phyloP scores from a whole-genome alignment of 2,797 vertebrate genomes.

The Pseudochirops corinnae region DNA sequence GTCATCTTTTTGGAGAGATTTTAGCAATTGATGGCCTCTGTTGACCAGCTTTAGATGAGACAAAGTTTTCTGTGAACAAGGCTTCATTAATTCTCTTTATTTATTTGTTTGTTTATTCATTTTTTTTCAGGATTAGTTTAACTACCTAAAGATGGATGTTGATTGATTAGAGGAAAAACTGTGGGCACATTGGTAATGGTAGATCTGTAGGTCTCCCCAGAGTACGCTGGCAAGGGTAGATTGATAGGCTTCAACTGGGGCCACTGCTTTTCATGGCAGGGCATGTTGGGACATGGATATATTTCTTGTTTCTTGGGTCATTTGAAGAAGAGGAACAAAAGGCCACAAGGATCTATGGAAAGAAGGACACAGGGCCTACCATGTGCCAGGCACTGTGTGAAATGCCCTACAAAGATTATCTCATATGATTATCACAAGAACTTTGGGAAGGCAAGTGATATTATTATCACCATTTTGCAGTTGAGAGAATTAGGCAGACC shows the following conservation, averaged over 20 bases:
- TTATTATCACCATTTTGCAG: slow-evolving; percentile 27
- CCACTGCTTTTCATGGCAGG: neutral
- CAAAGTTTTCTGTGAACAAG: neutral
- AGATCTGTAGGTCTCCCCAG: neutral
- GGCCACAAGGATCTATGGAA: neutral
- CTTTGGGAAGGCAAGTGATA: neutral
- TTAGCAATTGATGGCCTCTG: neutral
- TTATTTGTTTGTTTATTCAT: too few relatives aligned
- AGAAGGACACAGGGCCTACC: neutral
- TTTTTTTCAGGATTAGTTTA: neutral
- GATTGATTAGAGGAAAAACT: neutral
- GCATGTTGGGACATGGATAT: neutral
- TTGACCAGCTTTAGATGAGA: neutral
- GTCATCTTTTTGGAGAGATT: neutral
- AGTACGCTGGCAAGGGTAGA: too few relatives aligned
- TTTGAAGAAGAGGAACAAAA: neutral
- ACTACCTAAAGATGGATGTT: neutral
- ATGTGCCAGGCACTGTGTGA: neutral
- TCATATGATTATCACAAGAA: neutral
- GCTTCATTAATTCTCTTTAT: neutral
- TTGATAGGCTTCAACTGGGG: neutral
- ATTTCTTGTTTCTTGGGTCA: neutral
- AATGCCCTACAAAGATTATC: neutral
- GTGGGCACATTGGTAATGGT: neutral
- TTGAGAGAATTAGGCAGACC: neutral